Evolutionary conservation across 2,888 invertebrate genomes (phyloP), one percentile per base, ranked within the genome.

Genomic region (Empis stercorea): DNA sequence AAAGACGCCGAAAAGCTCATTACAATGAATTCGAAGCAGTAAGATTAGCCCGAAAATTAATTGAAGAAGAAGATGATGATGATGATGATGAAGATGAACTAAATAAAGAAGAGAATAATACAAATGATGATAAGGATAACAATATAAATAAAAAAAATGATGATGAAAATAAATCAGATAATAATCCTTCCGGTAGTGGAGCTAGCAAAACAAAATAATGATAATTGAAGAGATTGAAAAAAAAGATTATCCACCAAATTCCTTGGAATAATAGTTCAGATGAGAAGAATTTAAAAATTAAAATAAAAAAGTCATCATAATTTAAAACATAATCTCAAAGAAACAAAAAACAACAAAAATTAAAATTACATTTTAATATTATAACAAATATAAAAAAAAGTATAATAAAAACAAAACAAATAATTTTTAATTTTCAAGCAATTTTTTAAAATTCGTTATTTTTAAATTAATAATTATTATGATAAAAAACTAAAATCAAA

Each of bases 1-100:
- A 95, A 69, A 79, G 82, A 56, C 95, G 94, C 65, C 77, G 99
- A 52, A 96, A 94, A 75, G 83, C 87, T 59, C 99, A 99, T 63
- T 99, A 99, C 71, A 94, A 96, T 69, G 99, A 99, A 70, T 97
- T 88, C 69, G 85, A 93, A 70, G 95, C 94, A 1, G 83, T 96
- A 9, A 87, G 92, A 68, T 69, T 94, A 61, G 94, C 95, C 20
- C 78, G 92, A 57, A 87, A 94, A 68, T 73, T 95, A 54, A 79
- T 95, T 73, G 81, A 88, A 55, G 87, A 93, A 62, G 94, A 94
- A 48, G 86, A 87, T 27, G 89, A 88, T 2, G 88, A 88, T 1
- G 87, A 85, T 2, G 81, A 80, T 0, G 80, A 80, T 1, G 76
- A 74, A 1, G 71, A 55, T 2, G 46, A 54, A 9, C 57, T 57